phyloP scores from a whole-genome alignment of 2,113 vertebrate species.

The Semnopithecus entellus region DNA sequence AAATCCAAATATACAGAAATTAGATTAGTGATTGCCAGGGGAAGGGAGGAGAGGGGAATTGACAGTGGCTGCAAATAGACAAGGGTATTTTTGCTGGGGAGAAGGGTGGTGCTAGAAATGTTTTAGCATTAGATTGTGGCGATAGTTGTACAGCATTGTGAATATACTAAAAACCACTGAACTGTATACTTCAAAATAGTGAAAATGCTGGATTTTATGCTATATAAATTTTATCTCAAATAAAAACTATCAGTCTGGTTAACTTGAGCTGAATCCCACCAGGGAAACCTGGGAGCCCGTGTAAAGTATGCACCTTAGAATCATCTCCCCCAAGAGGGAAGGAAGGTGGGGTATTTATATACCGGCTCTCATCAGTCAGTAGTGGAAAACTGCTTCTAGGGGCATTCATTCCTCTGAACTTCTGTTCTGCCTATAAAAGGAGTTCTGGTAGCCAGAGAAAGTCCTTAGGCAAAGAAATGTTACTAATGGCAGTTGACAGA shows the following conservation, averaged over 20 bases:
- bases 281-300: background rate
- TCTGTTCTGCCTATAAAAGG: background rate
- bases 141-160: background rate
- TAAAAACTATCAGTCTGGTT: background rate
- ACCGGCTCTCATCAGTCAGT: background rate
- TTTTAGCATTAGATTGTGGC: background rate
- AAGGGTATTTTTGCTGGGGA: background rate
- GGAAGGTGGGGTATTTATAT: background rate
- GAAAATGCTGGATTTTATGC: background rate
- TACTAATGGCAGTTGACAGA: background rate
- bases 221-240: background rate
- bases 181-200: background rate
- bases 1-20: background rate
- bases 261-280: background rate
- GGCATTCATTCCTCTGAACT: background rate
- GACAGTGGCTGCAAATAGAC: background rate
- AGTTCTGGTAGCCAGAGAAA: background rate
- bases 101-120: background rate
- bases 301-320: background rate
- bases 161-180: background rate
- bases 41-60: background rate
- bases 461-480: background rate
- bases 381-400: background rate
- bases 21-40: background rate
- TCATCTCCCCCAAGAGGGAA: background rate